Base-by-base conservation (phyloP, 1,140 invertebrate genomes). In the Drosophila erecta region DNA sequence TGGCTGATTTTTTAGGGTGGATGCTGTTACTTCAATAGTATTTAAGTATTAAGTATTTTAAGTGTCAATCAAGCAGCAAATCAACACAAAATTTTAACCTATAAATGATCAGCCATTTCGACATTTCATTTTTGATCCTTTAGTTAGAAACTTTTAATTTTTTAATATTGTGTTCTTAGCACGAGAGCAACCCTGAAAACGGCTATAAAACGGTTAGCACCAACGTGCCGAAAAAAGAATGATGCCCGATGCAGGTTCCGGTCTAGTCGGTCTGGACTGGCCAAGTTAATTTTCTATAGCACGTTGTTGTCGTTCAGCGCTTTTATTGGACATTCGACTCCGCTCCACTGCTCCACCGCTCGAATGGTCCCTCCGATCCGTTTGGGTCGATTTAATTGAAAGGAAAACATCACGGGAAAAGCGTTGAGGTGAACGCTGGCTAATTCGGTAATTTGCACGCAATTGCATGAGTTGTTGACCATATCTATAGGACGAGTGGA, bases 391-490 rank as follows among this genome's bases (percentile, higher is more conserved):
- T 86, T 86, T 89, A 86, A 86, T 86, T 86, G 83, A 86, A 86
- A 86, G 79, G 79, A 76, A 86, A 86, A 86, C 75, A 79, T 80
- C 83, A 79, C 61, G 46, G 76, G 58, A 59, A 76, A 79, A 57
- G 83, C 83, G 79, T 86, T 76, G 79, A 83, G 83, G 83, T 89
- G 84, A 79, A 58, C 64, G 79, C 59, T 66, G 75, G 83, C 83
- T 87, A 86, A 86, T 86, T 86, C 79, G 83, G 83, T 87, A 86
- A 86, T 86, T 86, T 86, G 83, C 83, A 86, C 83, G 83, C 83
- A 86, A 86, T 86, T 87, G 83, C 84, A 86, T 87, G 83, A 87
- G 83, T 87, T 86, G 83, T 86, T 86, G 83, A 83, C 79, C 86
- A 75, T 87, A 87, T 87, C 81, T 81, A 85, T 85, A 71, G 83